Conservation (phyloP, 1,140 invertebrate species). For the Ceratosolen fusciceps region DNA sequence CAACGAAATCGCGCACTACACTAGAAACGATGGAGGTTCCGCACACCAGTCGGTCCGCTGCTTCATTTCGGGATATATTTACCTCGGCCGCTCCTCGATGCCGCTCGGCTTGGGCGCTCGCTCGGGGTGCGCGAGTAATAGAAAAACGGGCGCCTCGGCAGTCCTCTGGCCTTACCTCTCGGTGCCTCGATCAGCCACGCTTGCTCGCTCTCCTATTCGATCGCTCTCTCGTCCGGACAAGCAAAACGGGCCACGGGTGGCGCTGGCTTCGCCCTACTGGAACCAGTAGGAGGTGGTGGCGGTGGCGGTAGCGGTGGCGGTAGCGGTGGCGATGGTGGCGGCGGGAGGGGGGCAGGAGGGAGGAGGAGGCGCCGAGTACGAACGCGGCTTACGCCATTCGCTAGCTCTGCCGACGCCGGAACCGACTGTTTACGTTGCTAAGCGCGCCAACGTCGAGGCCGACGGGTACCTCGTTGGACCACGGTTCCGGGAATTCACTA, state of each 20-base stretch:
- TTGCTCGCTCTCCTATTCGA: conserved; percentile 57
- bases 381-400: not conserved
- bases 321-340: too few relatives aligned
- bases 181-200: conserved; percentile 79
- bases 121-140: not conserved
- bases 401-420: too few relatives aligned
- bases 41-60: not conserved
- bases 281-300: not conserved
- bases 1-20: not conserved
- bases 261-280: conserved; percentile 47
- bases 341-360: too few relatives aligned
- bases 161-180: conserved; percentile 71
- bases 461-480: too few relatives aligned
- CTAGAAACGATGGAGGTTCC: not conserved
- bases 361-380: too few relatives aligned
- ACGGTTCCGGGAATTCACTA: too few relatives aligned
- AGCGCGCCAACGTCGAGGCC: not conserved
- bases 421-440: not conserved
- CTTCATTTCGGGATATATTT: too few relatives aligned
- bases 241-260: conserved; percentile 53
- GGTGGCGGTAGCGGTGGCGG: too few relatives aligned
- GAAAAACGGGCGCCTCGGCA: not conserved
- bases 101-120: not conserved
- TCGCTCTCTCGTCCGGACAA: conserved; percentile 1
- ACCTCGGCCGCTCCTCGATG: not conserved